phyloP scores from a whole-genome alignment of 2,888 invertebrate genomes.

The Polylopha cassiicola region DNA sequence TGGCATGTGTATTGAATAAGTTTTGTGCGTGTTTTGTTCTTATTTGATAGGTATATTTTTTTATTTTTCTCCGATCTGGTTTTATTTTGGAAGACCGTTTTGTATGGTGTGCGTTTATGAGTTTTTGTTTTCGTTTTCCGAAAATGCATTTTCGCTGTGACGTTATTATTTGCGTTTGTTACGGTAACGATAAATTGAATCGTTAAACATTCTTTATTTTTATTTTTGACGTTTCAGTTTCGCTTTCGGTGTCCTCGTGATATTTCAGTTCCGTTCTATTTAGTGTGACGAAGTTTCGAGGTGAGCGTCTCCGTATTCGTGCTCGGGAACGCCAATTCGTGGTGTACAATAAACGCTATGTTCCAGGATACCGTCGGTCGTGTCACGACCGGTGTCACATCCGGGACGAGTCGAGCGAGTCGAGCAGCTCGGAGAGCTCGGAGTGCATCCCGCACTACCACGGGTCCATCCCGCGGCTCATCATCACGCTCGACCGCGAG shows the following conservation, averaged over 20 bases:
- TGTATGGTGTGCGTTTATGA: slow-evolving; percentile 16
- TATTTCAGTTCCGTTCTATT: slow-evolving; percentile 24
- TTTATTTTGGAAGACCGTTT: slow-evolving; percentile 12
- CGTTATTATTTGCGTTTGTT: slow-evolving; percentile 5
- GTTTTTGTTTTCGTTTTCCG: slow-evolving; percentile 17
- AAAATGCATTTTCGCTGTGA: no score
- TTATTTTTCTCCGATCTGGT: slow-evolving; percentile 3
- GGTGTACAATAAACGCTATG: slow-evolving; percentile 18
- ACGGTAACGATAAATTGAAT: slow-evolving; percentile 3
- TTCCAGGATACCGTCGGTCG: slow-evolving; percentile 62
- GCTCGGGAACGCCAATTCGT: slow-evolving; percentile 5
- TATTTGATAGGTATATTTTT: slow-evolving; percentile 17
- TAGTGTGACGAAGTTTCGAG: slow-evolving; percentile 22
- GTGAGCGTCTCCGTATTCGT: neutral
- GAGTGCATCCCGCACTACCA: slow-evolving; percentile 55
- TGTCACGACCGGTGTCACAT: slow-evolving; percentile 49
- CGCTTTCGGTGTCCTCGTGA: slow-evolving; percentile 10
- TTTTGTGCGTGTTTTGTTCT: slow-evolving; percentile 20
- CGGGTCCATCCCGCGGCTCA: slow-evolving; percentile 64
- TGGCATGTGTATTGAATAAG: slow-evolving; percentile 5
- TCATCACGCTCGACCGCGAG: slow-evolving; percentile 62
- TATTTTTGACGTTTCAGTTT: slow-evolving; percentile 15
- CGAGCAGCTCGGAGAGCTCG: slow-evolving; percentile 64
- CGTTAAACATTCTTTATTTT: slow-evolving; percentile 1
- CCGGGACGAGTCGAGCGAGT: slow-evolving; percentile 60